Evolutionary conservation across 2,888 invertebrate genomes (phyloP), one percentile per base, ranked within the genome.

Genomic region (Orthonychiurus folsomi): DNA sequence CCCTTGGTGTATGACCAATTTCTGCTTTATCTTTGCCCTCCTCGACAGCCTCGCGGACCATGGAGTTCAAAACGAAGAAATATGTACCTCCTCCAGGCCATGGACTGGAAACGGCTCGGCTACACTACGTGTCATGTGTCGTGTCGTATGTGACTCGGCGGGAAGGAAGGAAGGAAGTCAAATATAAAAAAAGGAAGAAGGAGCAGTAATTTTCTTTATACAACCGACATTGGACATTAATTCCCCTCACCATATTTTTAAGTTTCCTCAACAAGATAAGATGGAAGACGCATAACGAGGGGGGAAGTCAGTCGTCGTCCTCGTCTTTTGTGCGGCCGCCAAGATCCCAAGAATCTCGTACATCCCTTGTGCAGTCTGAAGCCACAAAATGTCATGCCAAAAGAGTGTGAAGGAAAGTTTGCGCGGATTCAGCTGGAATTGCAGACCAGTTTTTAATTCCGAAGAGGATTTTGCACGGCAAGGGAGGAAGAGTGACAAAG

Each of bases 361-460:
- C 37, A 9, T 37, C 15, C 15, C 37, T 37, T 15, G 15, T 9
- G 37, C 37, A 37, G 37, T n/a, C 37, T 9, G 37, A 5, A 37
- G 37, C 37, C 5, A 9, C 37, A 37, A 37, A 37, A 37, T 15
- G 9, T 37, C 37, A 15, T 37, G 37, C 37, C 15, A 37, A 5
- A 37, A 37, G 37, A 37, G 37, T 37, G 37, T 37, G 37, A 37
- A 37, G 37, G n/a, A 37, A 37, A 37, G 37, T 37, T 37, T 37
- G 37, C 37, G 37, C 15, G 37, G 37, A 37, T 9, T 37, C 37
- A 37, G 37, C 37, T 9, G 15, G 37, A 37, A 37, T 37, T 37
- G 15, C 37, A 37, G 9, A 37, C 37, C 37, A 37, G 37, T 37
- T 37, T 37, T 37, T 37, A 37, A 37, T 37, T 37, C 37, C 15